These are phyloP conservation scores for Terrapene triunguis DNA, from an alignment of 2,113 vertebrate genomes.

Conservation along the genomic window DNA sequence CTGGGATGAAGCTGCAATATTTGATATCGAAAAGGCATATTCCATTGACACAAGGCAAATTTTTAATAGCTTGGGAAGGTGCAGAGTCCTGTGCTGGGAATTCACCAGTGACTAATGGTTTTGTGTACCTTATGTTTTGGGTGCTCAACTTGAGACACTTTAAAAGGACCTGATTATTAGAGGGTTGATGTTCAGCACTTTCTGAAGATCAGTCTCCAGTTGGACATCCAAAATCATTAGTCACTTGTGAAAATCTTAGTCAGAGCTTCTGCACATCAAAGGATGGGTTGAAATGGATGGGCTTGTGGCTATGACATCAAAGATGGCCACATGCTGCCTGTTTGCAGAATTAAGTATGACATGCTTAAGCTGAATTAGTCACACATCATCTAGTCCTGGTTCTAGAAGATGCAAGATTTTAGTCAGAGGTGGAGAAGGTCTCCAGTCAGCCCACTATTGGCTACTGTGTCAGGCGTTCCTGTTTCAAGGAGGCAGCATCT, in stretches of 20 bases:
- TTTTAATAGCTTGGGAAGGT: neutral
- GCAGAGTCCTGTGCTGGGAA: neutral
- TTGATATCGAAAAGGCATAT: neutral
- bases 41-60: neutral
- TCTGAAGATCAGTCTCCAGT: neutral
- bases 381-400: accelerated
- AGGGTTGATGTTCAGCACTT: neutral
- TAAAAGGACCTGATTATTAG: neutral
- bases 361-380: neutral
- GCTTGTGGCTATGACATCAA: neutral
- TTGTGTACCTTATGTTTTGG: neutral
- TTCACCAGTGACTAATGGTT: neutral
- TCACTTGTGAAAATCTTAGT: neutral
- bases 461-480: neutral
- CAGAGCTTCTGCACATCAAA: neutral
- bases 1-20: neutral
- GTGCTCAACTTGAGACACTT: neutral
- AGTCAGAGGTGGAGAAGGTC: neutral
- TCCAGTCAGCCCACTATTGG: neutral
- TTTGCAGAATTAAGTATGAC: neutral
- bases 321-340: neutral
- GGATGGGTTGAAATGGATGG: neutral
- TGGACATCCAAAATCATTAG: neutral
- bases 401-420: neutral
- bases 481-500: neutral